phyloP scores from a whole-genome alignment of 2,888 invertebrate species.

The Drosophila nr. medialis region DNA sequence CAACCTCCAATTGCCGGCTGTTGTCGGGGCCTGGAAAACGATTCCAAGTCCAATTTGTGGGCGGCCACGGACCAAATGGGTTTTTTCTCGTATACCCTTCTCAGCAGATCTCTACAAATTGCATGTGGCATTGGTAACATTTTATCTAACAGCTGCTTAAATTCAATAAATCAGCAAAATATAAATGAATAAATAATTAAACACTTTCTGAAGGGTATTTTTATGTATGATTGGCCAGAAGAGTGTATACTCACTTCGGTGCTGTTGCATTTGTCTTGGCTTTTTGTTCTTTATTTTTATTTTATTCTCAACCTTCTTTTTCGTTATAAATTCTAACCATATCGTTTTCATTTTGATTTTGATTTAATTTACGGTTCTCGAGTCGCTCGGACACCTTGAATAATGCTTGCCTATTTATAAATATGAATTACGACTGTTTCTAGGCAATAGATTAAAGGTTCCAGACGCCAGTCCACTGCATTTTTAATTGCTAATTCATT shows the following conservation, averaged over 20 bases:
- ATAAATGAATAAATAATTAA: neutral
- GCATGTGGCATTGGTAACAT: neutral
- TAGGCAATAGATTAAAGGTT: conserved; percentile 57
- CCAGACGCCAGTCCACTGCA: conserved; percentile 49
- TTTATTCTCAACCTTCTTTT: conserved; percentile 55
- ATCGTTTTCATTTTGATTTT: conserved; percentile 74
- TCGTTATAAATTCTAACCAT: conserved; percentile 75
- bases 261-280: neutral
- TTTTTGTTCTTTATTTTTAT: conserved; percentile 44
- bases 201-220: no score
- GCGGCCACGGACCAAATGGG: conserved; percentile 75
- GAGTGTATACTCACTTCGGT: conserved; percentile 19
- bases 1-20: conserved; percentile 60
- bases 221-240: no score
- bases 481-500: conserved; percentile 81
- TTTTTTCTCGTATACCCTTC: conserved; percentile 47
- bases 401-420: conserved; percentile 78
- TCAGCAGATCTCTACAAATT: neutral
- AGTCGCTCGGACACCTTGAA: conserved; percentile 72
- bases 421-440: conserved; percentile 73
- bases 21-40: conserved; percentile 45
- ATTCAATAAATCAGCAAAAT: neutral
- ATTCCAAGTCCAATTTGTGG: conserved; percentile 62
- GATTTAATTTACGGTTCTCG: conserved; percentile 78
- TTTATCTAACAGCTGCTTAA: neutral